phyloP scores from a whole-genome alignment of 2,888 invertebrate species.

The Agonopterix heracliana region DNA sequence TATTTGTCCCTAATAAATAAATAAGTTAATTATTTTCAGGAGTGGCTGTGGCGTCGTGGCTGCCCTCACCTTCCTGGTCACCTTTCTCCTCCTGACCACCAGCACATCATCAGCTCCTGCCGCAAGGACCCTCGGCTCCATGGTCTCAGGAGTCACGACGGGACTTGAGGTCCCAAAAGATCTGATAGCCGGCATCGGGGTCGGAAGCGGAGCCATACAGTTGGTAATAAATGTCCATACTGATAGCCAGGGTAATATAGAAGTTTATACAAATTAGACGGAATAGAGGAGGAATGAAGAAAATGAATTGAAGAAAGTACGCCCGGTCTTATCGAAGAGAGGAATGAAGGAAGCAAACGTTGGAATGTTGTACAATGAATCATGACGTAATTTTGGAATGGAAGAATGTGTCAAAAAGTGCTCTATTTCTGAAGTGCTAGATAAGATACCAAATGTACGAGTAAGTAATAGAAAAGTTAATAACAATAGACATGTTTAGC shows the following conservation, averaged over 20 bases:
- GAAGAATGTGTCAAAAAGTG: no score
- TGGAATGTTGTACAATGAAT: no score
- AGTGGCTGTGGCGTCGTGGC: constrained; percentile 30
- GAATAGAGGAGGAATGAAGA: not conserved
- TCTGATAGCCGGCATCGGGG: constrained; percentile 45
- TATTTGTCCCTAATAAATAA: no score
- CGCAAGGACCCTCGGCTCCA: constrained; percentile 26
- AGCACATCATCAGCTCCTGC: constrained; percentile 40
- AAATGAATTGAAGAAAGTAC: not conserved
- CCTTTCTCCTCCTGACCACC: constrained; percentile 26
- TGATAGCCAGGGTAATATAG: constrained; percentile 61
- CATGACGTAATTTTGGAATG: no score
- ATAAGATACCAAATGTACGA: no score
- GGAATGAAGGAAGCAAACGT: not conserved
- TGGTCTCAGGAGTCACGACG: constrained; percentile 53
- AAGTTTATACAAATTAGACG: constrained; percentile 52
- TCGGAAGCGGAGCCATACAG: constrained; percentile 52
- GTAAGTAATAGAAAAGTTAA: no score
- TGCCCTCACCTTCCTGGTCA: constrained; percentile 19
- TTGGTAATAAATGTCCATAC: constrained; percentile 62
- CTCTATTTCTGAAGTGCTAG: no score
- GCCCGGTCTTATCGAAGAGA: no score
- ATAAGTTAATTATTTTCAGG: constrained; percentile 31
- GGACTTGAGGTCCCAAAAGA: constrained; percentile 58
- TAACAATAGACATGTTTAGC: no score